Evolutionary conservation across 2,113 vertebrate genomes (phyloP), one percentile per base, ranked within the genome.

Genomic region (Malurus cyaneus): DNA sequence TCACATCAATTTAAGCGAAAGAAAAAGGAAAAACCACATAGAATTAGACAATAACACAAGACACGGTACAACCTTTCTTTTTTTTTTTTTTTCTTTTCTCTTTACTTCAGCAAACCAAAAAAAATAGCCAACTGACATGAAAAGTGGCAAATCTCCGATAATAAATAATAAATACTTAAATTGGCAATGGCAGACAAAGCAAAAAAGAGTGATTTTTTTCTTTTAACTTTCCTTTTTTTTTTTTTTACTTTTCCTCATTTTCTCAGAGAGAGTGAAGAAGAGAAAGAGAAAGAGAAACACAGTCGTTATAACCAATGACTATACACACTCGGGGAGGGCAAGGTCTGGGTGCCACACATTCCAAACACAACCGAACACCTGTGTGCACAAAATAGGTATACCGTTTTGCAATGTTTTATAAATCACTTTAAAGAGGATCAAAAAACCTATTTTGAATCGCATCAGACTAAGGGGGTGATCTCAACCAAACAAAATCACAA

Each of bases 121-220:
- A 72, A 90, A 94, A 65, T 88, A 98, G 98, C 98, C 96, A 98
- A 98, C 96, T 97, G 97, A 98, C 99, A 99, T 98, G 97, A 98
- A 99, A 99, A 99, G 98, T 99, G 99, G 98, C 99, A 99, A 99
- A 98, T 99, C 98, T 98, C 98, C 42, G 95, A 99, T 99, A 99
- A 99, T 99, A 99, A 99, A 99, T 99, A 99, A 99, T 99, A 99
- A 99, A 99, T 99, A 99, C 98, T 93, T 98, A 98, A 97, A 98
- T 98, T 98, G 99, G 98, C 98, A 98, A 98, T 98, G 98, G 98
- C 98, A 98, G 98, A 98, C 99, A 98, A 98, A 98, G 99, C 99
- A 97, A 98, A 98, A 98, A 98, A 95, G 83, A 72, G 52, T 53
- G 49, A 1, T 20, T 46, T 71, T 47, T 84, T 85, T 94, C 89